Base-by-base conservation (phyloP, 1,140 invertebrate genomes). In the Zophobas atratus region DNA sequence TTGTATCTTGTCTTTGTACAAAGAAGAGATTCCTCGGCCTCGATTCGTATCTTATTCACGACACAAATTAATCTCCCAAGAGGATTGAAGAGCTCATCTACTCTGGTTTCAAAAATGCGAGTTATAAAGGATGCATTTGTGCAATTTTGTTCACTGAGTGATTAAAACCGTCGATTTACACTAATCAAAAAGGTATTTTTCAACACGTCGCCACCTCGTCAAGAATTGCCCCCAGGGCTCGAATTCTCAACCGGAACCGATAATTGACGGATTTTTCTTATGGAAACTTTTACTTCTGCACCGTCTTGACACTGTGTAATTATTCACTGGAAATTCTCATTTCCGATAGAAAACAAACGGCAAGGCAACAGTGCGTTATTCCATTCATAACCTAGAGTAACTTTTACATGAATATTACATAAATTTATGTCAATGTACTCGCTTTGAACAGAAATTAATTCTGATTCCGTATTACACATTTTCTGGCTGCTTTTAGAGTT, bases 1-100 rank as follows among this genome's bases (percentile, higher is more conserved):
- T 60, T 77, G 70, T 79, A 70, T 71, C 72, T 70, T 77, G 75
- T 77, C 71, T 79, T 77, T 79, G 55, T 51, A 67, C 46, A 73
- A 55, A 73, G 71, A 73, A 73, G 71, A 73, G 71, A 73, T 73
- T 73, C 71, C 46, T 73, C 71, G 71, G 71, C 71, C 71, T 73
- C 71, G 71, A 73, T 73, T 73, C 71, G 33, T 56, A 55, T 56
- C 46, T 73, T 73, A 73, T 73, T 73, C 71, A 73, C 71, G 71
- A 73, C 71, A 73, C 71, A 34, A 73, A 73, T 73, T 73, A 55
- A 63, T 63, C 57, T 63, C 38, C 4, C 33, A 8, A 8, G 43
- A 46, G 43, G 6, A 46, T 46, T 46, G 49, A 51, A 51, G 49
- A 51, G 49, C 6, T 20, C 20, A 20, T 20, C 20, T 20, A 20